A percentile compares a stretch with the other conserved stretches of the same genome.
Evolutionary conservation across 2,888 invertebrate species (phyloP).

Genomic region (Drosophila pseudotalamancana): DNA sequence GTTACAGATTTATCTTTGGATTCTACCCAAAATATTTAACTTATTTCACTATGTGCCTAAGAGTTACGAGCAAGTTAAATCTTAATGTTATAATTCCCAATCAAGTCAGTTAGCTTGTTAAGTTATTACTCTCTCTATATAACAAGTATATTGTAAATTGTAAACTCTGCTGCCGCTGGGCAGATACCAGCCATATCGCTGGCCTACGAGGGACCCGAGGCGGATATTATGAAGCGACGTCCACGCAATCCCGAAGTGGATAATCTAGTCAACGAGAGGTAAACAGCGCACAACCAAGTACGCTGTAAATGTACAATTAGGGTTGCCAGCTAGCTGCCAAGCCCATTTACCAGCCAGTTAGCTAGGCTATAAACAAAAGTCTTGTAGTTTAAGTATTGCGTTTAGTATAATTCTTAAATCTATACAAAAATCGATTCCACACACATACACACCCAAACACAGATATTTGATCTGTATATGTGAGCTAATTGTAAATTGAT

Average conservation of each 20-base stretch:
- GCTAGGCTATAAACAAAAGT: slow-evolving; percentile 21
- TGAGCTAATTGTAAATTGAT: slow-evolving; percentile 22
- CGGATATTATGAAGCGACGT: slow-evolving; percentile 99
- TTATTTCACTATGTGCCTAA: slow-evolving; percentile 1
- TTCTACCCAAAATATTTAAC: background rate
- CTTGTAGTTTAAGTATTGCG: slow-evolving; percentile 35
- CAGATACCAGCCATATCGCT: slow-evolving; percentile 98
- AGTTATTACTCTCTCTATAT: slow-evolving; percentile 34
- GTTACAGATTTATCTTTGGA: background rate
- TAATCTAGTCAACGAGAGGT: slow-evolving; percentile 99
- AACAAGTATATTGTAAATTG: slow-evolving; percentile 41
- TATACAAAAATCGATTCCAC: slow-evolving; percentile 15
- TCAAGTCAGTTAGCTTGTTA: slow-evolving; percentile 48
- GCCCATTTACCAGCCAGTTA: background rate
- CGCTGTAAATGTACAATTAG: slow-evolving; percentile 24
- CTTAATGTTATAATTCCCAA: slow-evolving; percentile 28
- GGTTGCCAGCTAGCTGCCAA: slow-evolving; percentile 21
- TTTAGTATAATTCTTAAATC: slow-evolving; percentile 16
- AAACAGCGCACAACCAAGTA: slow-evolving; percentile 81
- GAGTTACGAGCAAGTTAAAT: slow-evolving; percentile 12
- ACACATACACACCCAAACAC: slow-evolving; percentile 5
- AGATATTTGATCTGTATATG: slow-evolving; percentile 29
- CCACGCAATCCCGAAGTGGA: slow-evolving; percentile 98
- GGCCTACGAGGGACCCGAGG: slow-evolving; percentile 99
- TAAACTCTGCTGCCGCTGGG: slow-evolving; percentile 30